Conservation (phyloP, 1,140 invertebrate species). For the Zaprionus lachaisei region DNA sequence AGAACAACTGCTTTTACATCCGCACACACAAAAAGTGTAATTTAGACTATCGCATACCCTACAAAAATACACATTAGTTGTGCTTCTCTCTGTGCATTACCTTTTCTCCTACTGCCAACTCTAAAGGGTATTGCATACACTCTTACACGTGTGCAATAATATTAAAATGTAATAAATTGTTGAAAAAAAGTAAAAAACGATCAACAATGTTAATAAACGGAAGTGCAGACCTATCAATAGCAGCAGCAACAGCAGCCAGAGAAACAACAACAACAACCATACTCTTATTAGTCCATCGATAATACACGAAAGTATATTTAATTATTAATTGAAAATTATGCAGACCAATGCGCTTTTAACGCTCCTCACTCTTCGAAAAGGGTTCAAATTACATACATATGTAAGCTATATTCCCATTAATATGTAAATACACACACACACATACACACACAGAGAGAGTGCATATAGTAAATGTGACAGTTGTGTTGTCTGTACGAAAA, state of each 20-base stretch:
- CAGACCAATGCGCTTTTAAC: slow-evolving; percentile 59
- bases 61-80: not conserved
- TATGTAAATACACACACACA: slow-evolving; percentile 11
- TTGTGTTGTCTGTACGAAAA: slow-evolving; percentile 20
- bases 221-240: slow-evolving; percentile 49
- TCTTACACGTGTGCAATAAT: slow-evolving; percentile 3
- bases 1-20: slow-evolving; percentile 52
- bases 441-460: slow-evolving; percentile 2
- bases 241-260: slow-evolving; percentile 18
- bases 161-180: slow-evolving; percentile 46
- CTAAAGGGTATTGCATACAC: not conserved
- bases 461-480: slow-evolving; percentile 16
- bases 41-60: not conserved
- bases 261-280: slow-evolving; percentile 23
- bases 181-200: slow-evolving; percentile 35
- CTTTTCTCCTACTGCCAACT: too few species aligned
- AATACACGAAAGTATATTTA: slow-evolving; percentile 61
- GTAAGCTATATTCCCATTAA: slow-evolving; percentile 31
- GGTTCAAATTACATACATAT: slow-evolving; percentile 32
- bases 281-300: slow-evolving; percentile 62
- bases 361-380: slow-evolving; percentile 17
- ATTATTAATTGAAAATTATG: slow-evolving; percentile 70
- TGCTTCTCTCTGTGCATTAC: not conserved
- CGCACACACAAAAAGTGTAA: not conserved
- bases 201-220: slow-evolving; percentile 60